Base-by-base conservation (phyloP, 92 coral and sea anemone genomes). In the Desmophyllum pertusum region DNA sequence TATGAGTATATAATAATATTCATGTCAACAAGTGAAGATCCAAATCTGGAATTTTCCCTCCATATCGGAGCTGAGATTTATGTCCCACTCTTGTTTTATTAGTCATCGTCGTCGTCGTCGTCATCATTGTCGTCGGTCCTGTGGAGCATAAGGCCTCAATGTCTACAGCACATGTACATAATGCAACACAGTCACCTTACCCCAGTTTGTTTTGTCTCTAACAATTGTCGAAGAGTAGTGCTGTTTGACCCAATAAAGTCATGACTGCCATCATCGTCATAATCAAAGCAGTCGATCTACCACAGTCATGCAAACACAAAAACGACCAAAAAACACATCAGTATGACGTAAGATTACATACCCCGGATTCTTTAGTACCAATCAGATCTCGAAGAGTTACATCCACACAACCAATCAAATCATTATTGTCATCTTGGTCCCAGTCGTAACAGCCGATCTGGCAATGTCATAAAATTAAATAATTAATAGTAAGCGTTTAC, bases 341-440 rank as follows among this genome's bases (percentile, higher is more conserved):
- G 69, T 73, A 38, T 1, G n/a, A n/a, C n/a, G n/a, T n/a, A n/a
- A 7, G 25, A 81, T 70, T 94, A 89, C 97, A 68, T 92, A 96
- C 99, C 97, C 96, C 98, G 63, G 88, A 77, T n/a, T 89, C 91
- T 67, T 84, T 93, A 53, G 87, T 86, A 57, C 87, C 93, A 79
- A 91, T 86, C 51, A 96, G 93, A 59, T 88, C 89, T 74, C 97
- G 88, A 70, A 92, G 82, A 8, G 90, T 90, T 61, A 85, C 80
- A 68, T 96, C 97, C 79, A 81, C 83, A 67, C 84, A 68, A 50
- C 99, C 99, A 87, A 96, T 96, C 93, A 96, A 85, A 82, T 96
- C 99, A 87, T 92, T 86, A 63, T 91, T 95, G 81, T 95, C 96
- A 71, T 90, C 94, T 77, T 92, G 93, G 78, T 96, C 98, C 91